Conservation (phyloP, 1,140 invertebrate species). For the Saccostrea glomerata region DNA sequence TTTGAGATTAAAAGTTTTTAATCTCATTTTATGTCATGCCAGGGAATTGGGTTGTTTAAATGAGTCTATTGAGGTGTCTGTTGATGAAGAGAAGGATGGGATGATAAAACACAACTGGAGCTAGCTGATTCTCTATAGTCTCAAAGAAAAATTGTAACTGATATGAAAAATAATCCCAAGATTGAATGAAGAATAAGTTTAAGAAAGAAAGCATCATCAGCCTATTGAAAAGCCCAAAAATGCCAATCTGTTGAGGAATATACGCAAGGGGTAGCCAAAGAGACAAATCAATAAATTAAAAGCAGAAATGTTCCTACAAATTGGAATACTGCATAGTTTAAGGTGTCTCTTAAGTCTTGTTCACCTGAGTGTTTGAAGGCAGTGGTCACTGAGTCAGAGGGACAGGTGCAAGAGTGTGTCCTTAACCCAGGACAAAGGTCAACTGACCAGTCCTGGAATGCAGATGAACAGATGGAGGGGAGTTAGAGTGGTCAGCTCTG, state of each 20-base stretch:
- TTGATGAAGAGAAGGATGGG: neutral
- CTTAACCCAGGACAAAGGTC: conserved; percentile 32
- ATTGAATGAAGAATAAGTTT: neutral
- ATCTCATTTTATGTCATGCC: conserved; percentile 27
- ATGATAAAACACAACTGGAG: neutral
- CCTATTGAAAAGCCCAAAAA: neutral
- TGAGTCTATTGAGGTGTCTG: conserved; percentile 1
- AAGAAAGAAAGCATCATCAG: neutral
- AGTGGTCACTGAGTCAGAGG: conserved; percentile 17
- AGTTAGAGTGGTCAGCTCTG: neutral
- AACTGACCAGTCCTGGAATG: conserved; percentile 26
- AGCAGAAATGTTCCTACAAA: no score
- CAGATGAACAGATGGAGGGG: conserved; percentile 1
- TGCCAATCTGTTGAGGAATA: no score
- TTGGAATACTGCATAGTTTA: no score
- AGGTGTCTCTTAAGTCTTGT: neutral
- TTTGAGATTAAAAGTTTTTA: conserved; percentile 16
- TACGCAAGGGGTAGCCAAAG: no score
- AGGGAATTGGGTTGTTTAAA: conserved; percentile 16
- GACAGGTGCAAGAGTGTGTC: conserved; percentile 18
- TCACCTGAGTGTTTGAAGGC: neutral
- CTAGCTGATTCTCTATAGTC: neutral
- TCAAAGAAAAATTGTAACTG: neutral
- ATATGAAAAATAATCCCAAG: neutral
- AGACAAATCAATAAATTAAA: no score